A percentile compares a stretch with the other conserved stretches of the same genome.
Conservation (phyloP, 2,113 vertebrate genomes). For the Todiramphus chloris region DNA sequence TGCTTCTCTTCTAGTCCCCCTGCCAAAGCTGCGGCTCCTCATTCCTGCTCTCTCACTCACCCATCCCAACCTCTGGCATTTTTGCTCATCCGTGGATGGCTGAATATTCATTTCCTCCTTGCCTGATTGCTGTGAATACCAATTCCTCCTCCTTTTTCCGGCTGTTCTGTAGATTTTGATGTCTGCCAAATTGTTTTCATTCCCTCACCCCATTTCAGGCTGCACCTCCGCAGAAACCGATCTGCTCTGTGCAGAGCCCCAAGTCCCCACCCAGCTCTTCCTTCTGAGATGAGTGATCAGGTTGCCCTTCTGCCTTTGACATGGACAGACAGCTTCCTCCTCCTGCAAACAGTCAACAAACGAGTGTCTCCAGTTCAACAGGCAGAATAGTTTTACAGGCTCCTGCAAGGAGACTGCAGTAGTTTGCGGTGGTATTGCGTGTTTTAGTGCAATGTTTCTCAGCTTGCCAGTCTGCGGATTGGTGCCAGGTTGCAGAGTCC, state of each 20-base stretch:
- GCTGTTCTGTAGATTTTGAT: conserved; percentile 40
- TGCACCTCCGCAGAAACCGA: conserved; percentile 49
- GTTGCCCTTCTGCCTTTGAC: conserved; percentile 2
- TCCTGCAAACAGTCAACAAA: neutral
- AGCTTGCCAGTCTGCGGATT: conserved; percentile 42
- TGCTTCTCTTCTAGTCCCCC: neutral
- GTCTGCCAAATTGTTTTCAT: conserved; percentile 64
- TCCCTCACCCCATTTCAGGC: conserved; percentile 32
- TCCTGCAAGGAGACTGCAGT: conserved; percentile 61
- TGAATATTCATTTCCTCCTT: conserved; percentile 67
- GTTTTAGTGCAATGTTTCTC: conserved; percentile 31
- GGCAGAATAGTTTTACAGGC: neutral
- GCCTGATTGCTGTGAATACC: conserved; percentile 58
- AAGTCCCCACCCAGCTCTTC: conserved; percentile 28
- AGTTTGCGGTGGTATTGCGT: neutral
- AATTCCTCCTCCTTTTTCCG: conserved; percentile 67
- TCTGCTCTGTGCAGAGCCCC: neutral
- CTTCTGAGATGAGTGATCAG: neutral
- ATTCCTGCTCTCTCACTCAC: conserved; percentile 45
- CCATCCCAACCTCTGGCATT: conserved; percentile 60
- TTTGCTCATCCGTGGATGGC: conserved; percentile 51
- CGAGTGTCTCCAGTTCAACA: neutral
- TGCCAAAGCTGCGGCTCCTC: conserved; percentile 32
- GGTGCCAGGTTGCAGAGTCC: conserved; percentile 52
- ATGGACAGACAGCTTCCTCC: neutral